Base-by-base conservation (phyloP, 2,113 vertebrate species). In the Cyprinodon variegatus region DNA sequence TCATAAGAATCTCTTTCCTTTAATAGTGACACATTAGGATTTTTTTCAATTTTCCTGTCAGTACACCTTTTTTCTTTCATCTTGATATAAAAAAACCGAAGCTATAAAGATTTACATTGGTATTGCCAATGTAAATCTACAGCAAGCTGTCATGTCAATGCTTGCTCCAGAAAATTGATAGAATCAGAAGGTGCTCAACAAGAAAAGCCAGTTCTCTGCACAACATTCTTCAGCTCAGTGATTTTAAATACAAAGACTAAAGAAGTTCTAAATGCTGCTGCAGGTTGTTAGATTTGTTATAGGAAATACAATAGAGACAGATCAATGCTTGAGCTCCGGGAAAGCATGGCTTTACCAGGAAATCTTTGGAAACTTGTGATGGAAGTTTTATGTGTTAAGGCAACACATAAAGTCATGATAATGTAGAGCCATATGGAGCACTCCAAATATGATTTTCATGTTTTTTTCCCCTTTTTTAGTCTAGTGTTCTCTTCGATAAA, bases 31-130 rank as follows among this genome's bases (percentile, higher is more conserved):
- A 65, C 45, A 40, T 39, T 68, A 68, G 50, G 85, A 64, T 81
- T 79, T 70, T 60, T 59, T 75, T 57, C 70, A 57, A 57, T 39
- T 68, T 65, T 65, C 13, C 62, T 4, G 10, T 82, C 61, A 46
- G 38, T 29, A 57, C 50, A n/a, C 50, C 14, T 57, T 45, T 10
- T 57, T 65, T 37, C 29, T 1, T 29, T 61, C 22, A 37, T 20
- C 71, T 76, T 46, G 36, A 43, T 79, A 86, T 82, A 70, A 66
- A 76, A 74, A 75, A 72, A 79, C 74, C 69, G 61, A 68, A 72
- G 78, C 77, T 82, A 85, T 81, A 77, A 88, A 84, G 82, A 88
- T 92, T 92, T 89, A 90, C 84, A 91, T 92, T 92, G 89, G 71
- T 66, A 57, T 60, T 77, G 79, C 78, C 78, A 84, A 29, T 29